Evolutionary conservation across 2,888 invertebrate genomes (phyloP).

Genomic region (Hypselothyrea guttata): DNA sequence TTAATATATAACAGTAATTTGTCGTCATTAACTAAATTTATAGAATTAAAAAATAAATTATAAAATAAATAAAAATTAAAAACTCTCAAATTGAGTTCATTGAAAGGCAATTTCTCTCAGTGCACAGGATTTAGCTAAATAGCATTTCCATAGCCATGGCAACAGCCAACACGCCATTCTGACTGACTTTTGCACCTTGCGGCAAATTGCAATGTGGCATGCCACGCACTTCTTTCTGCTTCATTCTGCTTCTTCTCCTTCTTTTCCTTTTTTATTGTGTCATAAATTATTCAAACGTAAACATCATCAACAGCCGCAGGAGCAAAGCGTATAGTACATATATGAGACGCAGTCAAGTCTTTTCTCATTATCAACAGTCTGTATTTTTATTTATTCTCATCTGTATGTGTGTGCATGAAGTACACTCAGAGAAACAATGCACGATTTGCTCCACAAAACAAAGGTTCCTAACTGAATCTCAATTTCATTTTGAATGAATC

Average conservation of each 20-base stretch:
- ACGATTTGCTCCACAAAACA: too few species aligned
- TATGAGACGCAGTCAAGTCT: slow-evolving; percentile 20
- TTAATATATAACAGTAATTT: too few species aligned
- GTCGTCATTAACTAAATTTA: too few species aligned
- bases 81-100: too few species aligned
- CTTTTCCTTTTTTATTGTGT: slow-evolving; percentile 61
- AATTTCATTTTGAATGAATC: too few species aligned
- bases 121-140: slow-evolving; percentile 63
- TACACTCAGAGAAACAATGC: too few species aligned
- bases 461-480: too few species aligned
- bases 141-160: slow-evolving; percentile 65
- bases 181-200: slow-evolving; percentile 65
- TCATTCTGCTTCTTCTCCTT: slow-evolving; percentile 16
- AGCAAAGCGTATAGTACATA: too few species aligned
- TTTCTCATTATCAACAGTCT: slow-evolving; percentile 65
- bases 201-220: slow-evolving; percentile 64
- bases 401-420: too few species aligned
- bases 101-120: too few species aligned
- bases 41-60: too few species aligned
- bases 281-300: slow-evolving; percentile 81
- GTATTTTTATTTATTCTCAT: slow-evolving; percentile 27
- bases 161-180: neutral
- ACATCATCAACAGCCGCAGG: slow-evolving; percentile 73
- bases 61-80: too few species aligned
- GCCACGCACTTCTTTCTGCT: slow-evolving; percentile 31